phyloP scores from a whole-genome alignment of 2,113 vertebrate genomes.

The Catharus bicknelli region DNA sequence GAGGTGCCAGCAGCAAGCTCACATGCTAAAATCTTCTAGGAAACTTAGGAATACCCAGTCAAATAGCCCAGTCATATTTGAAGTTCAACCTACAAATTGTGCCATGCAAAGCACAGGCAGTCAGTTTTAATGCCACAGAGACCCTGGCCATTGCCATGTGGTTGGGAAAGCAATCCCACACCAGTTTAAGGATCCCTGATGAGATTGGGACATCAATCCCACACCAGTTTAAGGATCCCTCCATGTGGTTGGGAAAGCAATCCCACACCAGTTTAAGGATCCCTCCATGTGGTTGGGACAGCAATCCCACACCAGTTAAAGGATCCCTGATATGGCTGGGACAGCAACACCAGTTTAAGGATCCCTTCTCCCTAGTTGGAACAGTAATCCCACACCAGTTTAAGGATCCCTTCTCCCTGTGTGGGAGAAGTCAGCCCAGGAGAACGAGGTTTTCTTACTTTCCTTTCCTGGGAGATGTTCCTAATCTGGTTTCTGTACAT shows the following conservation, averaged over 20 bases:
- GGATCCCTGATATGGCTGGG: too few relatives aligned
- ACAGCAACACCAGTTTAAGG: too few relatives aligned
- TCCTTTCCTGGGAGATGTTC: neutral
- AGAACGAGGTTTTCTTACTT: neutral
- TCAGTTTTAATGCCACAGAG: neutral
- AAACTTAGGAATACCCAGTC: neutral
- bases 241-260: neutral
- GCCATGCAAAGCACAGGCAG: neutral
- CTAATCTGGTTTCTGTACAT: neutral
- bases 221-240: neutral
- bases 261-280: too few relatives aligned
- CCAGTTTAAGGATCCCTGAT: neutral
- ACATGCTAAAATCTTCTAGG: neutral
- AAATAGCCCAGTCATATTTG: neutral
- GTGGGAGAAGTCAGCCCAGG: neutral
- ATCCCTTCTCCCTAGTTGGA: too few relatives aligned
- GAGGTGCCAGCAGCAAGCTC: accelerated
- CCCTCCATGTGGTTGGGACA: too few relatives aligned
- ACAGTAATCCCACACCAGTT: too few relatives aligned
- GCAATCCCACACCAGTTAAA: too few relatives aligned
- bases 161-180: neutral
- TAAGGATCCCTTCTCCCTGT: neutral
- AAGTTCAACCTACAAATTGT: neutral
- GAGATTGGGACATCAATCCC: neutral
- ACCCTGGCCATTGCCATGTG: neutral